Conservation (phyloP, 2,113 vertebrate genomes). For the Colius striatus region DNA sequence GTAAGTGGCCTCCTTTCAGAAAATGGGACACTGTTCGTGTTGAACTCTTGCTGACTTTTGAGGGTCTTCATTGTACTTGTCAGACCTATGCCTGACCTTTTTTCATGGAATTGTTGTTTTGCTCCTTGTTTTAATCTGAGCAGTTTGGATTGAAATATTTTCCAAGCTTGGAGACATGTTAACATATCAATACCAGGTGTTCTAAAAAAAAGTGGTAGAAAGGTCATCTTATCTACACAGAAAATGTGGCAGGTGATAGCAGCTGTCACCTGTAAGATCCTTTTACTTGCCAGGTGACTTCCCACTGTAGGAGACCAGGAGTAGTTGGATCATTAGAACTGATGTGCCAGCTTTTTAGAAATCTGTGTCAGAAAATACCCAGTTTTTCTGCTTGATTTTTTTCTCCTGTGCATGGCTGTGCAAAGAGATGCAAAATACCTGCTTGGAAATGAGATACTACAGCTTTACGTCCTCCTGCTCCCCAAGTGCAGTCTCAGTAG, state of each 20-base stretch:
- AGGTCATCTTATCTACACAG: not conserved
- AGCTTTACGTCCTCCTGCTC: not conserved
- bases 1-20: not conserved
- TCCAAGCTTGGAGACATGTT: not conserved
- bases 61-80: not conserved
- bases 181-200: not conserved
- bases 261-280: not conserved
- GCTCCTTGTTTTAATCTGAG: not conserved
- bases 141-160: not conserved
- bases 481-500: not conserved
- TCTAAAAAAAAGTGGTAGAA: not conserved
- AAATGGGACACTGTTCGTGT: not conserved
- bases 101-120: not conserved
- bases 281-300: not conserved
- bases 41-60: not conserved
- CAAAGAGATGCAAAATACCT: not conserved
- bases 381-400: not conserved
- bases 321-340: not conserved
- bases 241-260: not conserved
- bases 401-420: not conserved
- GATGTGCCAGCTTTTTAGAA: not conserved
- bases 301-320: not conserved
- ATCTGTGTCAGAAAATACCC: not conserved
- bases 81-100: not conserved
- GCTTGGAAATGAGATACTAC: not conserved